Percentiles rank a stretch among this genome's conserved stretches.
Conservation (phyloP, 2,113 vertebrate genomes). For the Sceloporus undulatus region DNA sequence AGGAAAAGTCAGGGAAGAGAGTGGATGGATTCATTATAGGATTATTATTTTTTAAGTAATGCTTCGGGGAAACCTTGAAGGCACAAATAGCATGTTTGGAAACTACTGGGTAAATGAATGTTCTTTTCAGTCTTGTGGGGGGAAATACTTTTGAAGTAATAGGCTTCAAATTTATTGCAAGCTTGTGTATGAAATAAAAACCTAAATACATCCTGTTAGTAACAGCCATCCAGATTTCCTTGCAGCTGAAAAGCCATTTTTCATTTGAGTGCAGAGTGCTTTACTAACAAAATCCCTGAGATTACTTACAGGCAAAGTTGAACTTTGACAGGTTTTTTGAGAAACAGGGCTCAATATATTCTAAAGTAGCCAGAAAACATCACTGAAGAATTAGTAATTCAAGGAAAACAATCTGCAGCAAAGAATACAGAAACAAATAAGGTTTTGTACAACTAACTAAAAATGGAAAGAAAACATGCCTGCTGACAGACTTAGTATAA, state of each 20-base stretch:
- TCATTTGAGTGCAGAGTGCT: not conserved
- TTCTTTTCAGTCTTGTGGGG: not conserved
- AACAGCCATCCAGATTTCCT: not conserved
- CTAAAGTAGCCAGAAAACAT: not conserved
- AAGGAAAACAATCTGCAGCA: not conserved
- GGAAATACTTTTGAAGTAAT: slow-evolving; percentile 16
- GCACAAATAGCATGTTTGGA: not conserved
- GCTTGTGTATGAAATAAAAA: not conserved
- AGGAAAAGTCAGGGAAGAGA: not conserved
- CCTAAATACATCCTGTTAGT: not conserved
- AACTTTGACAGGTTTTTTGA: not conserved
- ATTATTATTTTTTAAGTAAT: slow-evolving; percentile 5
- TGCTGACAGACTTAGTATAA: not conserved
- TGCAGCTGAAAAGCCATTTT: not conserved
- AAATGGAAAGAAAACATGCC: not conserved
- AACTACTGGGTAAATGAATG: not conserved
- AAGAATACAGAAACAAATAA: not conserved
- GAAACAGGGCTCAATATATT: not conserved
- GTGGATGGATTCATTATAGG: not conserved
- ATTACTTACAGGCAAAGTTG: not conserved
- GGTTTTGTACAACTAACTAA: not conserved
- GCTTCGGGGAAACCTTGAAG: not conserved
- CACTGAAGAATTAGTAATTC: not conserved
- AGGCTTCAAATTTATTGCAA: slow-evolving; percentile 16
- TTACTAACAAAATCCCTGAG: not conserved